Percentiles rank a stretch among this genome's conserved stretches.
Conservation (phyloP, 2,797 vertebrate species). For the Vipera ursinii region DNA sequence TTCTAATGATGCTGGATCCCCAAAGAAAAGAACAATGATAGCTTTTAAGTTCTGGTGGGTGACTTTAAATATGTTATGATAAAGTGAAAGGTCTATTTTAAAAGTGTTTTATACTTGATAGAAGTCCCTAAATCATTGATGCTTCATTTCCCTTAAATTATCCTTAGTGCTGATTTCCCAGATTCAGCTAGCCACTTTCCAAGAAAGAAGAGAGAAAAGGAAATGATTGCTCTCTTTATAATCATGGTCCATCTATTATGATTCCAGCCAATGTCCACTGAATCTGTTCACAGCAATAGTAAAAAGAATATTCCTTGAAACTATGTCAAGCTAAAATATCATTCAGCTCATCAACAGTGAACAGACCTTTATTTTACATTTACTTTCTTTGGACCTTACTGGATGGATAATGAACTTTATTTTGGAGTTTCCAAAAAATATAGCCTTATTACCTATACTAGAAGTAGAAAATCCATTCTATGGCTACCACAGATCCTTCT, state of each 20-base stretch:
- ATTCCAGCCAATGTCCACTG: conserved; percentile 8
- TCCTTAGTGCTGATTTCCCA: conserved; percentile 12
- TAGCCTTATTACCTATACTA: background rate
- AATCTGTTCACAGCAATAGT: background rate
- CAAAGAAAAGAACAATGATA: conserved; percentile 2
- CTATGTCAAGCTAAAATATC: conserved; percentile 4
- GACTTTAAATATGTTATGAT: conserved; percentile 27
- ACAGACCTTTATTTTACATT: background rate
- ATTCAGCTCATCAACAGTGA: conserved; percentile 3
- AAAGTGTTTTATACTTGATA: conserved; percentile 15
- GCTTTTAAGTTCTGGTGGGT: conserved; percentile 22
- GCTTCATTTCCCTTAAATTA: conserved; percentile 22
- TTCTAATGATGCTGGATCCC: background rate
- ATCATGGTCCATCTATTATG: background rate
- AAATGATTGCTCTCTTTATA: conserved; percentile 9
- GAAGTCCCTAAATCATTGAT: conserved; percentile 25
- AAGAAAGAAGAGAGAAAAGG: background rate
- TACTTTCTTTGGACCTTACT: background rate
- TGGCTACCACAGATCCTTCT: background rate
- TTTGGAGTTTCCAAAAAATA: background rate
- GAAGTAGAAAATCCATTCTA: background rate
- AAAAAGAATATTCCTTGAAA: conserved; percentile 8
- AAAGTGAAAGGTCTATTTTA: conserved; percentile 17
- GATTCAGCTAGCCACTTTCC: conserved; percentile 22
- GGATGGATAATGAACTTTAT: background rate